Evolutionary conservation across 2,113 vertebrate genomes (phyloP).

Genomic region (Phalacrocorax aristotelis): DNA sequence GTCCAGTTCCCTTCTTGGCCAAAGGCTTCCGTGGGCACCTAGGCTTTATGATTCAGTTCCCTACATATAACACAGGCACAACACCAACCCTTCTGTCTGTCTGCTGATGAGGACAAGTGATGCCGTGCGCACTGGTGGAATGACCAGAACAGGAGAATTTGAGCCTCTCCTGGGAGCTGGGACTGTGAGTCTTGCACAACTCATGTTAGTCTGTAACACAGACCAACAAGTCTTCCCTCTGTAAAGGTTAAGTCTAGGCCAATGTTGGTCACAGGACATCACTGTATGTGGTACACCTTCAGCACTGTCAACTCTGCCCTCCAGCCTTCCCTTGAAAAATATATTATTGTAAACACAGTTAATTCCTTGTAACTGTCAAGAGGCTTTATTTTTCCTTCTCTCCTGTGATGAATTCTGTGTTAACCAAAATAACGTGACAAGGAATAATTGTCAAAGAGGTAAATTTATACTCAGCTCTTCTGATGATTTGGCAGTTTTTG

Average conservation of each 20-base stretch:
- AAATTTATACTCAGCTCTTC: conserved; percentile 19
- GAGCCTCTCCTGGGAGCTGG: not conserved
- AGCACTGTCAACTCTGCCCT: not conserved
- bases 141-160: not conserved
- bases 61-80: not conserved
- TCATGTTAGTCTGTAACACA: not conserved
- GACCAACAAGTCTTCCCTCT: not conserved
- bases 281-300: not conserved
- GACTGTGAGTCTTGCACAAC: not conserved
- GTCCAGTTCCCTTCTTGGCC: not conserved
- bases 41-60: not conserved
- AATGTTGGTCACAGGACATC: not conserved
- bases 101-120: not conserved
- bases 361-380: conserved; percentile 29
- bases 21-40: not conserved
- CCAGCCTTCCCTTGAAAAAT: not conserved
- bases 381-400: not conserved
- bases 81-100: not conserved
- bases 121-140: not conserved
- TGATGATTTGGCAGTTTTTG: conserved; percentile 57
- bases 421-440: conserved; percentile 26
- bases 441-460: conserved; percentile 44
- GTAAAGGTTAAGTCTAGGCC: not conserved
- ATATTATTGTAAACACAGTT: not conserved
- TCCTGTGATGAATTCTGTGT: conserved; percentile 17